phyloP scores from a whole-genome alignment of 2,888 invertebrate genomes.

The Julus scanicus region DNA sequence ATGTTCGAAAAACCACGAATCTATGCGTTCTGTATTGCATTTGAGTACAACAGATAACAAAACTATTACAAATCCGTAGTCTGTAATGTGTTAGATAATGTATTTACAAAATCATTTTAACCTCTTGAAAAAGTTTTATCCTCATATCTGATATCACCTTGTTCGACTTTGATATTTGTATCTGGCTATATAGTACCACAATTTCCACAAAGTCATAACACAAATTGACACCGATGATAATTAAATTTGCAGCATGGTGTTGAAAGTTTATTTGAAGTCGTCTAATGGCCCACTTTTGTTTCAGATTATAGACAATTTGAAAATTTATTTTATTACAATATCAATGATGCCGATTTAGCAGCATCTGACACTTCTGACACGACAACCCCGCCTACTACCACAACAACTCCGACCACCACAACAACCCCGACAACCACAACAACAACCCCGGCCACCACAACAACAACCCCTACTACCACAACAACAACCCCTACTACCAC shows the following conservation, averaged over 20 bases:
- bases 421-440: not conserved
- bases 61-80: not conserved
- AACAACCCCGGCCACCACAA: not conserved
- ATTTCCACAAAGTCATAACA: no score
- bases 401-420: not conserved
- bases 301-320: not conserved
- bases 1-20: not conserved
- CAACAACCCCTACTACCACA: not conserved
- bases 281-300: not conserved
- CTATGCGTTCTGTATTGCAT: not conserved
- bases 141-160: slow-evolving; percentile 2
- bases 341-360: not conserved
- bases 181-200: no score
- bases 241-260: not conserved
- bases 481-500: not conserved
- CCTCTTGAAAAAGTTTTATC: not conserved
- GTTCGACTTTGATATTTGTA: not conserved
- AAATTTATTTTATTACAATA: not conserved
- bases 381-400: not conserved
- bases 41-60: not conserved
- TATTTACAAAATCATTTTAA: not conserved
- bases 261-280: not conserved
- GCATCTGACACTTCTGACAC: not conserved
- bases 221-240: not conserved
- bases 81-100: not conserved